A percentile compares a stretch with the other conserved stretches of the same genome.
Evolutionary conservation across 1,140 invertebrate genomes (phyloP).

Genomic region (fruit fly (Drosophila melanogaster)): DNA sequence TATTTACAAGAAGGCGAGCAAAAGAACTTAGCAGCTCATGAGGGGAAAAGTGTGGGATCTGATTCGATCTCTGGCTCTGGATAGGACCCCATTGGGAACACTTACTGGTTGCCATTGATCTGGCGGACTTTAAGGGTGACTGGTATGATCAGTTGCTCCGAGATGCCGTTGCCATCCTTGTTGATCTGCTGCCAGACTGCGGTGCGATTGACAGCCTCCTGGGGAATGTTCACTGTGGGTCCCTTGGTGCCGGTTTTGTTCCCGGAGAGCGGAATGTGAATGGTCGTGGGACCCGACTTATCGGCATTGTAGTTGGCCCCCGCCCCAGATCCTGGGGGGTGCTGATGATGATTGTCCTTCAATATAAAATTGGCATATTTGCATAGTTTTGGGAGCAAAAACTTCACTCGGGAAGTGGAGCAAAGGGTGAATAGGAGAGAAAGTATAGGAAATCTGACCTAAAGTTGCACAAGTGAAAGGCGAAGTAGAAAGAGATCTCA

Average conservation of each 20-base stretch:
- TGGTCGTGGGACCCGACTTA: conserved; percentile 63
- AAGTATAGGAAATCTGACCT: conserved; percentile 36
- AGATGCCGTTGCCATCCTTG: conserved; percentile 79
- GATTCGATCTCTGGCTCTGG: background rate
- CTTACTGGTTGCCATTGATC: conserved; percentile 83
- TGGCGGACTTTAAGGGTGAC: conserved; percentile 79
- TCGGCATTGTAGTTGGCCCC: conserved; percentile 69
- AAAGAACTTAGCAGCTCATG: conserved; percentile 25
- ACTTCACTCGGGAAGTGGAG: conserved; percentile 4
- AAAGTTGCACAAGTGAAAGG: conserved; percentile 23
- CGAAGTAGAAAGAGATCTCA: conserved; percentile 29
- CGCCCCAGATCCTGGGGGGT: conserved; percentile 39
- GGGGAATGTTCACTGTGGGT: conserved; percentile 95
- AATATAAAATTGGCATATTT: conserved; percentile 67
- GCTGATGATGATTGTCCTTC: conserved; percentile 77
- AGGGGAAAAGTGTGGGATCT: conserved; percentile 2
- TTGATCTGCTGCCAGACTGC: conserved; percentile 97
- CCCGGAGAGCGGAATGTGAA: conserved; percentile 86
- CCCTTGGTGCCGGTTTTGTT: conserved; percentile 87
- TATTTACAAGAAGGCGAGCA: conserved; percentile 28
- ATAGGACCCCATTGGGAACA: conserved; percentile 23
- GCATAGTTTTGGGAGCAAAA: conserved; percentile 38
- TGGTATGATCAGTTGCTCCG: conserved; percentile 72
- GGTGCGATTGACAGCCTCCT: conserved; percentile 94
- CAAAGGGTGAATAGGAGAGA: conserved; percentile 24